A percentile compares a stretch with the other conserved stretches of the same genome.
phyloP scores from a whole-genome alignment of 2,113 vertebrate species.

The Triplophysa rosa region DNA sequence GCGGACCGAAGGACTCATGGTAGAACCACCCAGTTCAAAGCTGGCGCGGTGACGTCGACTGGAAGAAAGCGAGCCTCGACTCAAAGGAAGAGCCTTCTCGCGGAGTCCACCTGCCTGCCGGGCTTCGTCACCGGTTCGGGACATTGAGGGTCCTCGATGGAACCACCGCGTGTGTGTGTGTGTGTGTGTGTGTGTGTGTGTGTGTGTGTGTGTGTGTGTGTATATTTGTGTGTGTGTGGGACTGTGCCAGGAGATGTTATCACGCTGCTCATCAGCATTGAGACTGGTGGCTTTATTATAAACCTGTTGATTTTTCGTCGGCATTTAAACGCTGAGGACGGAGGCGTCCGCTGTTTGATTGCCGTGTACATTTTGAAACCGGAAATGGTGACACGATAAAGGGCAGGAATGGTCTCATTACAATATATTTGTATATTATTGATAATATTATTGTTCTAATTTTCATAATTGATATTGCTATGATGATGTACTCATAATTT shows the following conservation, averaged over 20 bases:
- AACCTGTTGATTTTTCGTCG: slow-evolving; percentile 3
- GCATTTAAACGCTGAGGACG: slow-evolving; percentile 29
- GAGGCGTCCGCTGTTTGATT: slow-evolving; percentile 53
- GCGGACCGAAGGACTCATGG: slow-evolving; percentile 63
- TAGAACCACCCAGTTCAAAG: slow-evolving; percentile 57
- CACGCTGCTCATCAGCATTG: slow-evolving; percentile 41
- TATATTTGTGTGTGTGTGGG: slow-evolving; percentile 38
- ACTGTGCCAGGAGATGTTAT: slow-evolving; percentile 42
- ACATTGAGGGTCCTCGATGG: slow-evolving; percentile 49
- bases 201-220: slow-evolving; percentile 26
- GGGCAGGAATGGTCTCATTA: slow-evolving; percentile 65
- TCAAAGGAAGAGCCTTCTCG: slow-evolving; percentile 60
- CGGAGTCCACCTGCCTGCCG: slow-evolving; percentile 48
- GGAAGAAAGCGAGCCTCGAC: slow-evolving; percentile 63
- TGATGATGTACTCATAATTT: slow-evolving; percentile 69
- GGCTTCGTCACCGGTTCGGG: slow-evolving; percentile 50
- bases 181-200: slow-evolving; percentile 28
- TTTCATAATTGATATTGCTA: slow-evolving; percentile 71
- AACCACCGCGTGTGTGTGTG: slow-evolving; percentile 22
- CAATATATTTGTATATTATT: slow-evolving; percentile 69
- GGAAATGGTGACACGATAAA: slow-evolving; percentile 62
- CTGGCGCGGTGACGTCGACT: slow-evolving; percentile 68
- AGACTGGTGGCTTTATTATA: slow-evolving; percentile 44
- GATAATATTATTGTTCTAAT: slow-evolving; percentile 69
- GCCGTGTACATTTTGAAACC: slow-evolving; percentile 60